Conservation (phyloP, 2,888 invertebrate genomes). For the Rhingia rostrata region DNA sequence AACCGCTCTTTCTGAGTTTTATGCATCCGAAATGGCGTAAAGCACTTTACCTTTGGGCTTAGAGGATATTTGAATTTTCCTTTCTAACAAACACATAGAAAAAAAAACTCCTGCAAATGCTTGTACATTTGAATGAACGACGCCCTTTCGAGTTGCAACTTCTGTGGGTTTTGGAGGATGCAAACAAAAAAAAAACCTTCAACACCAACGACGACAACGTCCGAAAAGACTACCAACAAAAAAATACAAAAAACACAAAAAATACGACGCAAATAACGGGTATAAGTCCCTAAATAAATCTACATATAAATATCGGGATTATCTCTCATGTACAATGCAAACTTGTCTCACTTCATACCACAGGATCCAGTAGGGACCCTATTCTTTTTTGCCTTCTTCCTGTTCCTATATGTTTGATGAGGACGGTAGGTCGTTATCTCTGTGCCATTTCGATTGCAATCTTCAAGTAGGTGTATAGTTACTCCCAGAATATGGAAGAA, state of each 20-base stretch:
- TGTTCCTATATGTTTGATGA: neutral
- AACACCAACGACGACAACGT: slow-evolving; percentile 41
- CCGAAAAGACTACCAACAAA: slow-evolving; percentile 33
- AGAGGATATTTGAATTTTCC: slow-evolving; percentile 64
- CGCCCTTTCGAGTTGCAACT: slow-evolving; percentile 46
- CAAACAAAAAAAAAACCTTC: neutral
- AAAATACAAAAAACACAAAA: slow-evolving; percentile 9
- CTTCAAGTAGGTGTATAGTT: slow-evolving; percentile 44
- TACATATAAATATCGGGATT: slow-evolving; percentile 74
- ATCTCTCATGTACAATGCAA: slow-evolving; percentile 68
- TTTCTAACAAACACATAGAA: slow-evolving; percentile 10
- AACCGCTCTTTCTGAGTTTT: slow-evolving; percentile 34
- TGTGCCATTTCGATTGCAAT: slow-evolving; percentile 57
- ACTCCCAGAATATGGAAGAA: slow-evolving; percentile 34
- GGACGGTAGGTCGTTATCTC: slow-evolving; percentile 44
- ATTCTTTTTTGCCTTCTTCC: slow-evolving; percentile 3
- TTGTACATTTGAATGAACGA: slow-evolving; percentile 47
- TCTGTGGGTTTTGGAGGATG: slow-evolving; percentile 30
- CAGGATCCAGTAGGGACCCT: slow-evolving; percentile 25
- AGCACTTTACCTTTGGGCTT: slow-evolving; percentile 72
- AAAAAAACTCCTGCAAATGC: slow-evolving; percentile 10
- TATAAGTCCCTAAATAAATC: slow-evolving; percentile 73
- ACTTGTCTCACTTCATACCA: slow-evolving; percentile 47
- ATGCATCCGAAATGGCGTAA: slow-evolving; percentile 62
- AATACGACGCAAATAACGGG: slow-evolving; percentile 52